Conservation (phyloP, 2,888 invertebrate genomes). For the Pinctada fucata region DNA sequence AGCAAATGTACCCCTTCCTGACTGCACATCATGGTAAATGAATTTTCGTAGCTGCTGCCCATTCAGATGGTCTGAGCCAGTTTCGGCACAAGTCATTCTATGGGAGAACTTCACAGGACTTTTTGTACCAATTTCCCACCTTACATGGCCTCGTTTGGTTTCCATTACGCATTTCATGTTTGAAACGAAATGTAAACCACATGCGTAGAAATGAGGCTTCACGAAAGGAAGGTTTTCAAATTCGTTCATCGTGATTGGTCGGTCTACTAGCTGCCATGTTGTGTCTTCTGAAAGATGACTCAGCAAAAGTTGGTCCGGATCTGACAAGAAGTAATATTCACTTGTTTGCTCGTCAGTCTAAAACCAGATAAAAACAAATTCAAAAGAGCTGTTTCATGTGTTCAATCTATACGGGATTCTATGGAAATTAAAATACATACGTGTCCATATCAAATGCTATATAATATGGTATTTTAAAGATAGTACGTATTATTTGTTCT, state of each 20-base stretch:
- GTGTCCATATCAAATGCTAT: too few relatives aligned
- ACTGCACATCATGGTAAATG: slow-evolving; percentile 53
- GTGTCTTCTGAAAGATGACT: slow-evolving; percentile 59
- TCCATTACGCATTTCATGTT: slow-evolving; percentile 54
- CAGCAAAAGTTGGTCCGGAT: slow-evolving; percentile 58
- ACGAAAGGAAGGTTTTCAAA: slow-evolving; percentile 59
- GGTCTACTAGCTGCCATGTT: slow-evolving; percentile 57
- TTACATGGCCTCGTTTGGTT: slow-evolving; percentile 50
- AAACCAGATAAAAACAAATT: slow-evolving; percentile 7
- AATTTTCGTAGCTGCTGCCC: slow-evolving; percentile 47
- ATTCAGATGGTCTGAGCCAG: slow-evolving; percentile 32
- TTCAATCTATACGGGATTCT: too few relatives aligned
- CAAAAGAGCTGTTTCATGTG: too few relatives aligned
- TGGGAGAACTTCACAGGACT: slow-evolving; percentile 53
- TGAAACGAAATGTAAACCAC: slow-evolving; percentile 50
- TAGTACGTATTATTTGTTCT: too few relatives aligned
- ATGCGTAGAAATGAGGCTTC: slow-evolving; percentile 56
- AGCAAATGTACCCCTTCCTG: slow-evolving; percentile 50
- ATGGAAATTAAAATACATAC: too few relatives aligned
- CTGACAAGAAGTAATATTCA: slow-evolving; percentile 59
- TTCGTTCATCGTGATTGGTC: slow-evolving; percentile 56
- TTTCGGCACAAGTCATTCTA: slow-evolving; percentile 40
- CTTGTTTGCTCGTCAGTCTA: slow-evolving; percentile 16
- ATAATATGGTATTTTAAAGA: neutral
- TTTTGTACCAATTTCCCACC: slow-evolving; percentile 52